Base-by-base conservation (phyloP, 1,140 invertebrate genomes). In the Frieseomelitta varia region DNA sequence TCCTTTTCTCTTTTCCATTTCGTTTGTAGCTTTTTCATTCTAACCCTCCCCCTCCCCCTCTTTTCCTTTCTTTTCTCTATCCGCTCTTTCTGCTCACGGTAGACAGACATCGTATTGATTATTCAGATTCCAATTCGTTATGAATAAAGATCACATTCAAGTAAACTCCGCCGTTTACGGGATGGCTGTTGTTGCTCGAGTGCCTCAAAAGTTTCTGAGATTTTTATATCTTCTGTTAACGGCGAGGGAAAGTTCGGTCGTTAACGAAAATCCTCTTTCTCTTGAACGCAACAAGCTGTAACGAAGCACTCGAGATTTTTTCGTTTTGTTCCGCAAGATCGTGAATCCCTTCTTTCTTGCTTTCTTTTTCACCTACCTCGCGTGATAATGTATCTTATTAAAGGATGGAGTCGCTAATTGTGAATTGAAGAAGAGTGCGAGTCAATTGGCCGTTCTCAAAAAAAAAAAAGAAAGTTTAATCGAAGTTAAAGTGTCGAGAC, bases 81-180 rank as follows among this genome's bases (percentile, higher is more conserved):
- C 39, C 47, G n/a, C 24, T 30, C 55, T 78, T 61, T 65, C n/a
- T 76, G 47, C 30, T 56, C 55, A 47, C 68, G 30, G 21, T 75
- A 61, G 67, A 19, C 72, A 68, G 65, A 55, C 68, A 47, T 53
- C 19, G 78, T 80, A 84, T 84, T 58, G 83, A 84, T 84, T 84
- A 84, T 79, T 84, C 83, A 55, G 69, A 78, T 78, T 51, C 39
- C 19, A 55, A 80, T 84, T 84, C 83, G 77, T 80, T 84, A 80
- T 84, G 78, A 84, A 84, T 84, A 84, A 84, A 80, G 83, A 84
- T 80, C 56, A 78, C 67, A 53, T 84, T 39, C 19, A 47, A 72
- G 65, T 69, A 71, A 71, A 61, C 67, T 58, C 55, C 10, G 27
- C 65, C 51, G 63, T 79, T 84, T 77, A 79, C 17, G 14, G 56